Percentiles rank a stretch among this genome's conserved stretches.
Conservation (phyloP, 2,797 vertebrate genomes). For the Ctenopoma kingsleyae region DNA sequence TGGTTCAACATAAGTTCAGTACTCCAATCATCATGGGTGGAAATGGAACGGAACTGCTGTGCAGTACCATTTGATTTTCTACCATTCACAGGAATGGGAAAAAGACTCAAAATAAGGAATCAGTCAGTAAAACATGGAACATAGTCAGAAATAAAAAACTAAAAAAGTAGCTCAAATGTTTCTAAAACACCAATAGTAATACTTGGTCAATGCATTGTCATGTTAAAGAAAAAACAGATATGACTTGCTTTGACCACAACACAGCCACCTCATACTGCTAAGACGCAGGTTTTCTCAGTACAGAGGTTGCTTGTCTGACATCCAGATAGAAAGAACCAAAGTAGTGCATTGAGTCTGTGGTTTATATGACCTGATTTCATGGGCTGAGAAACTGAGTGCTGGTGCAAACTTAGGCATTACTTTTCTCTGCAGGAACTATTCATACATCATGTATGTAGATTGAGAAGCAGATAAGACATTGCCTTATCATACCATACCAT, state of each 20-base stretch:
- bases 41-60: too few species aligned
- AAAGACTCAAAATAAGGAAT: too few species aligned
- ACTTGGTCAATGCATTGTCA: neutral
- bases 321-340: neutral
- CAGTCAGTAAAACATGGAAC: too few species aligned
- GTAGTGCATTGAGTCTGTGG: neutral
- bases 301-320: neutral
- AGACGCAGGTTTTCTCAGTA: accelerated
- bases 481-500: too few species aligned
- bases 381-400: neutral
- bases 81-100: too few species aligned
- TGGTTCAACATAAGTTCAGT: too few species aligned
- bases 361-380: slow-evolving; percentile 41
- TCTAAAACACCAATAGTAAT: neutral
- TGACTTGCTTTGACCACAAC: slow-evolving; percentile 32
- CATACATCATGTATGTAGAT: too few species aligned
- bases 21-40: too few species aligned
- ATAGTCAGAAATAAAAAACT: too few species aligned
- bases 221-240: slow-evolving; percentile 1
- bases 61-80: too few species aligned
- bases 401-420: neutral
- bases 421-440: slow-evolving; percentile 24
- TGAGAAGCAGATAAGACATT: neutral
- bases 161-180: neutral
- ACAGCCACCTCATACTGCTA: slow-evolving; percentile 13